These are phyloP conservation scores for Macrochelys suwanniensis DNA, from an alignment of 2,797 vertebrate genomes.

Conservation along the genomic window DNA sequence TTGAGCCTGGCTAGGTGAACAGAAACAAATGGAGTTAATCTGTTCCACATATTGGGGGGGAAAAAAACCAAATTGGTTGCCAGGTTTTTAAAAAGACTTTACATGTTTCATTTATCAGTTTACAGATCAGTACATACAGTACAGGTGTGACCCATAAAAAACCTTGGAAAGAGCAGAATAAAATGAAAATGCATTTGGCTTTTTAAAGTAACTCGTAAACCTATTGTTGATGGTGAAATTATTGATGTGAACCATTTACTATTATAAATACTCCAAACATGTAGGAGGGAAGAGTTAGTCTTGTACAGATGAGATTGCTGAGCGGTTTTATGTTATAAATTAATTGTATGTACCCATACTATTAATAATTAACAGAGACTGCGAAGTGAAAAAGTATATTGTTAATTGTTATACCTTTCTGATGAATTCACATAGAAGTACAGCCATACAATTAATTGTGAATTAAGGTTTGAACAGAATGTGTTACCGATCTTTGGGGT, in stretches of 20 bases:
- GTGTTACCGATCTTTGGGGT: constrained; percentile 32
- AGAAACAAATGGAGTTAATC: constrained; percentile 57
- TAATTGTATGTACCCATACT: constrained; percentile 46
- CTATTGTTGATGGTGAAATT: constrained; percentile 74
- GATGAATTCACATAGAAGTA: constrained; percentile 63
- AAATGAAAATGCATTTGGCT: constrained; percentile 56
- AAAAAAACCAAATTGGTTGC: constrained; percentile 32
- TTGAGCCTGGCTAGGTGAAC: neutral
- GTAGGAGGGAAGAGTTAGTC: constrained; percentile 70
- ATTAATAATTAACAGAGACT: constrained; percentile 80
- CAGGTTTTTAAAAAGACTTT: constrained; percentile 46
- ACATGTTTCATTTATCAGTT: constrained; percentile 76
- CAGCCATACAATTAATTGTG: constrained; percentile 26
- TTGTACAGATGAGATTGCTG: constrained; percentile 60
- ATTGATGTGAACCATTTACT: constrained; percentile 61
- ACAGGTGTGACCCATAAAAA: constrained; percentile 56
- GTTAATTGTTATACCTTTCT: constrained; percentile 77
- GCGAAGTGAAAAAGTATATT: constrained; percentile 71
- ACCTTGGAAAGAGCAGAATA: constrained; percentile 58
- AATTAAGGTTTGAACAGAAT: constrained; percentile 47
- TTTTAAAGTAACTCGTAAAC: constrained; percentile 14
- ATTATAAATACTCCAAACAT: constrained; percentile 61
- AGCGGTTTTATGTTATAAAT: constrained; percentile 70
- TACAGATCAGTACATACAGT: constrained; percentile 68
- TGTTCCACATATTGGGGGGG: neutral